Base-by-base conservation (phyloP, 2,797 vertebrate genomes). In the Sebastes aleutianus region DNA sequence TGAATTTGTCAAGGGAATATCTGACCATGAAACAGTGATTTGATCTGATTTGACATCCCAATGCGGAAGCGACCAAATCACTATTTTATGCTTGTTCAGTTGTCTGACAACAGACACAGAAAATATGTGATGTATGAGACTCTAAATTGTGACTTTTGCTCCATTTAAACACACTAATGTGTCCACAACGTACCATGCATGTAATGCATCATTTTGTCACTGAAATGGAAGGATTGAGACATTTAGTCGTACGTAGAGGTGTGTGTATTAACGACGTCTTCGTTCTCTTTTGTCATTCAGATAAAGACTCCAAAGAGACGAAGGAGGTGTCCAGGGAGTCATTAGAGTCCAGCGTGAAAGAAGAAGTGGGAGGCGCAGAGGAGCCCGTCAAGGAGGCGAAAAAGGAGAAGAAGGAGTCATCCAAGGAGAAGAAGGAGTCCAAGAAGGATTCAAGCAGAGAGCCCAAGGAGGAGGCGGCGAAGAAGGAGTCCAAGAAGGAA, bases 401-500 rank as follows among this genome's bases (percentile, higher is more conserved):
- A 68, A 93, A 76, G 72, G 89, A 91, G 62, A 92, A 88, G 80
- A 92, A 90, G 72, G 88, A 93, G 74, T 73, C 87, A 2, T 76
- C 85, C 20, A 93, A 90, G 43, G 92, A 92, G 36, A 93, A 88
- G 31, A 94, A 93, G 80, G 93, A 92, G 69, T 14, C 76, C 24
- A 92, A 89, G 14, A 84, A 92, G 62, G 88, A 93, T 7, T 71
- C 89, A 0, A 67, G 69, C 68, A 94, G 91, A 68, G 89, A 91
- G 66, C 3, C 73, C 18, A 57, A 65, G 63, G 63, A 65, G 34
- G 57, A 59, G 26, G 57, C 50, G 20, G 13, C 16, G 0, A 88
- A 86, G 68, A 93, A 92, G 70, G 92, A 93, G 47, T 47, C 87
- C 26, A 94, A 86, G 78, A 92, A 89, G 58, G 93, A 94, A 12